Evolutionary conservation across 2,113 vertebrate genomes (phyloP), one percentile per base, ranked within the genome.

Genomic region (Prinia subflava): DNA sequence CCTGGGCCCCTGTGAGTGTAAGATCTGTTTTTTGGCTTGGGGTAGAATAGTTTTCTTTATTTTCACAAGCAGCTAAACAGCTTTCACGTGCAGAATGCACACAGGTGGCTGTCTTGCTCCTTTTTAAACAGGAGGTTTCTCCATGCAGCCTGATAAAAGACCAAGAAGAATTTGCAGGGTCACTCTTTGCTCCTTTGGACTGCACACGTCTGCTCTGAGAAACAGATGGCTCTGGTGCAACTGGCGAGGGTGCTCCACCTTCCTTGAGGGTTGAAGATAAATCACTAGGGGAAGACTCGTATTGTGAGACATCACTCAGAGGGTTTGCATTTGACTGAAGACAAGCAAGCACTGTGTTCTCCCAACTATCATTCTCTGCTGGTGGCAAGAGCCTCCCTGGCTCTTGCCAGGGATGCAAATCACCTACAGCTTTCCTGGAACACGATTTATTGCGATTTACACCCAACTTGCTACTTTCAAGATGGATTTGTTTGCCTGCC

Each of bases 21-120:
- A 96, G 64, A 83, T 67, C 88, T 8, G 15, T 6, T 83, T 47
- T 87, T 84, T 81, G 94, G 41, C 69, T 92, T 79, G 79, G 35
- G 14, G 31, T 56, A 69, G 42, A 89, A 92, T 2, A 80, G 63
- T 92, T 91, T 60, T 87, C 87, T 80, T 97, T 95, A 52, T 97
- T 77, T 92, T 88, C 78, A 79, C 87, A 50, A 31, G 50, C 60
- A 83, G 79, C 56, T 79, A 49, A 52, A 71, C 30, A 63, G 74
- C 31, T 41, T 33, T 33, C 74, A 4, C 2, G 15, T 11, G 24
- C 62, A 63, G 84, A 83, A 87, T 2, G 50, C 65, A 87, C 59
- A 63, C 11, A 75, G 42, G 65, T 30, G 57, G 73, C 60, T 37
- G 64, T 89, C 55, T 85, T 28, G 50, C 70, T 92, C 55, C 47